Evolutionary conservation across 2,113 vertebrate species (phyloP).

Genomic region (Alces alces): DNA sequence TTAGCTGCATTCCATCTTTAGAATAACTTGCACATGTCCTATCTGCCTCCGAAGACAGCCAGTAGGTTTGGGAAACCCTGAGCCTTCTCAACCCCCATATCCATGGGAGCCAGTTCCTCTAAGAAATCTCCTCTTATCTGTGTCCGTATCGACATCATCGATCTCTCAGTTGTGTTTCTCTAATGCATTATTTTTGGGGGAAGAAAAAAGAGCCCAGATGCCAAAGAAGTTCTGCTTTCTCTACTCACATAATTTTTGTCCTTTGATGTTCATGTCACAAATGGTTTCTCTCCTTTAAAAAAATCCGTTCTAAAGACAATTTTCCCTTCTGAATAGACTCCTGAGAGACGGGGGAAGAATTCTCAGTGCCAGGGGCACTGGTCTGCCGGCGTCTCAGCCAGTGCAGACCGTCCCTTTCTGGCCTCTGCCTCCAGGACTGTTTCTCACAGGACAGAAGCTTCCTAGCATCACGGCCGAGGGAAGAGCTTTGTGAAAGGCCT

Average conservation of each 20-base stretch:
- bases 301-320: neutral
- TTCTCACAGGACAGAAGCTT: conserved; percentile 51
- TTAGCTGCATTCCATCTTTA: neutral
- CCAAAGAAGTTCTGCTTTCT: neutral
- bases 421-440: neutral
- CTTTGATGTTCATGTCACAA: neutral
- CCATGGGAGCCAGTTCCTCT: neutral
- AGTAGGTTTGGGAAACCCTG: neutral
- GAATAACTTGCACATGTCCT: neutral
- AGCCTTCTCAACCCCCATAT: neutral
- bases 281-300: neutral
- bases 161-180: neutral
- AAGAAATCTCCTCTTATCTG: neutral
- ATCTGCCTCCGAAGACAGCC: neutral
- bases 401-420: neutral
- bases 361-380: neutral
- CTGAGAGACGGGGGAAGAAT: neutral
- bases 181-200: accelerated
- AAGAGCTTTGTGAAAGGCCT: neutral
- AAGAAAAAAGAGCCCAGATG: neutral
- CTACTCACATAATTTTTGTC: neutral
- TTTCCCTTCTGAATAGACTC: neutral
- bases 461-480: conserved; percentile 39
- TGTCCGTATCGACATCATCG: neutral
- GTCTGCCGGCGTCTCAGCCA: neutral